Conservation (phyloP, 2,797 vertebrate species). For the Arrhamphus sclerolepis region DNA sequence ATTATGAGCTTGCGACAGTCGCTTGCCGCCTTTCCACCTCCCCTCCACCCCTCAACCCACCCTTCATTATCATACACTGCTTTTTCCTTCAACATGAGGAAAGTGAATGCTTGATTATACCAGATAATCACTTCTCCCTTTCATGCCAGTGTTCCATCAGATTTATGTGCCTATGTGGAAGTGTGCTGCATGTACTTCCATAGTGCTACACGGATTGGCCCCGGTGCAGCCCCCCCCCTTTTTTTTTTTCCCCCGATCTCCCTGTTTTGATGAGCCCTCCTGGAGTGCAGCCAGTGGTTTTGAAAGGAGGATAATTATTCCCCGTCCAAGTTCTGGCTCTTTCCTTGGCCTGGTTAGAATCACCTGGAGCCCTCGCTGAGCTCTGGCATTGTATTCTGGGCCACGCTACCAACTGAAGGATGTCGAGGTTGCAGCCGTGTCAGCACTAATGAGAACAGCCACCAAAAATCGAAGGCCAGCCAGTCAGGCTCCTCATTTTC, state of each 20-base stretch:
- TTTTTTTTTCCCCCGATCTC: conserved; percentile 2
- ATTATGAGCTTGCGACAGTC: conserved; percentile 61
- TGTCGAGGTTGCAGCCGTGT: conserved; percentile 40
- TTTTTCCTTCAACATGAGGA: conserved; percentile 66
- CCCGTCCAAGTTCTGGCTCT: conserved; percentile 45
- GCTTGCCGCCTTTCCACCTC: neutral
- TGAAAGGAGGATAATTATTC: conserved; percentile 75
- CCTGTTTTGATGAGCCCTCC: conserved; percentile 57
- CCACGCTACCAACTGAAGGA: conserved; percentile 33
- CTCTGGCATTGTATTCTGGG: conserved; percentile 36
- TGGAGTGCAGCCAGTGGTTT: conserved; percentile 60
- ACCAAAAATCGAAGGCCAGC: conserved; percentile 61
- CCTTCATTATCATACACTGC: conserved; percentile 67
- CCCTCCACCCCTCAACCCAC: neutral
- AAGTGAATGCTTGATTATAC: conserved; percentile 79
- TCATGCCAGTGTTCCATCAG: conserved; percentile 68
- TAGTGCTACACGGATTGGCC: conserved; percentile 33
- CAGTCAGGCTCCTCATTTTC: conserved; percentile 56
- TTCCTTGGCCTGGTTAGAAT: conserved; percentile 60
- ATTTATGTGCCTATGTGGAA: conserved; percentile 62
- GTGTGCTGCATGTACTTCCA: conserved; percentile 46
- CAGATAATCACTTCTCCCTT: conserved; percentile 74
- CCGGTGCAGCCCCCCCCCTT: conserved; percentile 15
- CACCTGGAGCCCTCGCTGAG: conserved; percentile 59
- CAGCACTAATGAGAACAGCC: conserved; percentile 72